These are phyloP conservation scores for Trilocha varians DNA, from an alignment of 2,888 invertebrate genomes.

Conservation along the genomic window DNA sequence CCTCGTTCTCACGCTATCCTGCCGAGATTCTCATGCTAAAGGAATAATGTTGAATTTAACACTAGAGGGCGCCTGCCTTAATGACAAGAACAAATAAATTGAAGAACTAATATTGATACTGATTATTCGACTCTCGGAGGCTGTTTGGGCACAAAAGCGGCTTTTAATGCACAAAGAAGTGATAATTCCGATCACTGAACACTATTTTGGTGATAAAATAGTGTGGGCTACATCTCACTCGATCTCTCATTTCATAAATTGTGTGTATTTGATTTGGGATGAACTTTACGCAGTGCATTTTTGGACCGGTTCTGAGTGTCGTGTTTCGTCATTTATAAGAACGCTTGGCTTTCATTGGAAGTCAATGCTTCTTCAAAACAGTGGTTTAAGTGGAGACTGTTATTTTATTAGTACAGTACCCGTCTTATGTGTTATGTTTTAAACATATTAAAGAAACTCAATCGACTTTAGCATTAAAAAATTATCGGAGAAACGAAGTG, in stretches of 20 bases:
- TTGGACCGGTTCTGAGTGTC: neutral
- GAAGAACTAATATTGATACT: constrained; percentile 57
- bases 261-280: neutral
- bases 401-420: neutral
- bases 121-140: constrained; percentile 51
- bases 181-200: constrained; percentile 58
- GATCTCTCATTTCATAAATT: neutral
- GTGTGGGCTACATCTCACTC: constrained; percentile 18
- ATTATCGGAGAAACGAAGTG: too few species aligned
- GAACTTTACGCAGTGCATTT: neutral
- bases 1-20: constrained; percentile 65
- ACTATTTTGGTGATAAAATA: constrained; percentile 25
- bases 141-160: constrained; percentile 44
- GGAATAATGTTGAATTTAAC: constrained; percentile 43
- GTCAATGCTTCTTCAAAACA: constrained; percentile 8
- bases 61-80: constrained; percentile 50
- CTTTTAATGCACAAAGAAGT: constrained; percentile 62
- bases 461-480: constrained; percentile 36
- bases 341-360: neutral
- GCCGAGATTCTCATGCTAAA: constrained; percentile 54
- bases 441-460: too few species aligned
- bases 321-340: neutral
- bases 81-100: constrained; percentile 56
- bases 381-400: neutral
- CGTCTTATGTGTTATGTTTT: too few species aligned